Conservation (phyloP, 2,888 invertebrate genomes). For the Pyrocoelia pectoralis region DNA sequence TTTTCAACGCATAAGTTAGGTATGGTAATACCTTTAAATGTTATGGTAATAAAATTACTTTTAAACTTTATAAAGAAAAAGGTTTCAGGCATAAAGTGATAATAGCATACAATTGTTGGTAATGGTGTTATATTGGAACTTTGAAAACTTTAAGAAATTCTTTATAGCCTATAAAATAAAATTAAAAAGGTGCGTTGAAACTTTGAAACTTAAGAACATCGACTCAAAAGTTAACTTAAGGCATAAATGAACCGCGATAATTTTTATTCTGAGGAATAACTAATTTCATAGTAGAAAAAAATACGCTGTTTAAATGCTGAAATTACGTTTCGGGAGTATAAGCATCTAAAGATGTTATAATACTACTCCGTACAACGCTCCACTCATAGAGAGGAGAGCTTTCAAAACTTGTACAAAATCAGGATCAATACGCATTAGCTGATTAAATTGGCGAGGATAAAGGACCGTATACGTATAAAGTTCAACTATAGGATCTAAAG, state of each 20-base stretch:
- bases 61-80: no score
- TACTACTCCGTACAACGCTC: not conserved
- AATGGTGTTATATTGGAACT: not conserved
- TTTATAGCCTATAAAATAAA: constrained; percentile 1
- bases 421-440: constrained; percentile 24
- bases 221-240: no score
- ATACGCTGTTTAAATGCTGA: no score
- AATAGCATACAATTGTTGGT: not conserved
- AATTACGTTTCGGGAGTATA: not conserved
- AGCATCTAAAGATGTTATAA: not conserved
- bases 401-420: constrained; percentile 7
- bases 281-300: not conserved
- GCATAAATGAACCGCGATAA: no score
- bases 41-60: no score
- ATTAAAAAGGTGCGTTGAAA: not conserved
- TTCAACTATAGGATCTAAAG: constrained; percentile 1
- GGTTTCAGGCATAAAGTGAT: not conserved
- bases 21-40: no score
- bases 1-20: no score
- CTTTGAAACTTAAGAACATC: no score
- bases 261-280: not conserved
- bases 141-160: not conserved
- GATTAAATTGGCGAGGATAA: constrained; percentile 12
- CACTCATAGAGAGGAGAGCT: constrained; percentile 1
- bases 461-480: not conserved